Percentiles rank a stretch among this genome's conserved stretches.
These are phyloP conservation scores for Chelmon rostratus DNA, from an alignment of 2,797 vertebrate species.

Conservation along the genomic window DNA sequence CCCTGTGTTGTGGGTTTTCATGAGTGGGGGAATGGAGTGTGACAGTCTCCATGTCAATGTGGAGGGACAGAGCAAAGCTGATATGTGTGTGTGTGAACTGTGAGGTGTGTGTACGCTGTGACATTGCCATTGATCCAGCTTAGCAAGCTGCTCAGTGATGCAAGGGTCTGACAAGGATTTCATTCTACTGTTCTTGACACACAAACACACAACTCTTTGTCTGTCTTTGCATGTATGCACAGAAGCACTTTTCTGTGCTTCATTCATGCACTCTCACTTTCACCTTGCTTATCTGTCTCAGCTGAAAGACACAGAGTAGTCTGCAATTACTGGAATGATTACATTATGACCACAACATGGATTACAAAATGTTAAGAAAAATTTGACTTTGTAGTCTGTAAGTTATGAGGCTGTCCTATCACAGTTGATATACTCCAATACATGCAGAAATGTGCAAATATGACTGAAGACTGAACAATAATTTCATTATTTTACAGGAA, in stretches of 20 bases:
- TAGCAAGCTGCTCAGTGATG: conserved; percentile 80
- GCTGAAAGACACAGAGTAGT: not conserved
- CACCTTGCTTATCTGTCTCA: conserved; percentile 25
- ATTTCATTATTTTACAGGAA: not conserved
- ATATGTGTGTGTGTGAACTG: conserved; percentile 61
- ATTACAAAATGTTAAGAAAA: not conserved
- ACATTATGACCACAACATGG: not conserved
- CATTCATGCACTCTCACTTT: conserved; percentile 49
- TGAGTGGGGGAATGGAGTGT: conserved; percentile 54
- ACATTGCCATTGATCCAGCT: conserved; percentile 84
- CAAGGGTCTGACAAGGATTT: conserved; percentile 80
- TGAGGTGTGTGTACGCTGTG: conserved; percentile 65
- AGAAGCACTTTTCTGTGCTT: conserved; percentile 58
- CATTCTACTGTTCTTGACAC: conserved; percentile 81
- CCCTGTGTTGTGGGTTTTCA: conserved; percentile 59
- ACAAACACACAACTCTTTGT: conserved; percentile 74
- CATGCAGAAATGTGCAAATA: not conserved
- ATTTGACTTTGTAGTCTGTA: not conserved
- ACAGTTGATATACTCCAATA: not conserved
- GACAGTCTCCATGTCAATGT: conserved; percentile 63
- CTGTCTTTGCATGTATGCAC: conserved; percentile 41
- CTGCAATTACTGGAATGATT: not conserved
- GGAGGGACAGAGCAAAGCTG: conserved; percentile 67
- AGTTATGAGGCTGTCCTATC: not conserved
- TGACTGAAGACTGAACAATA: not conserved